phyloP scores from a whole-genome alignment of 2,797 vertebrate genomes.

The Enteromius anoplus region DNA sequence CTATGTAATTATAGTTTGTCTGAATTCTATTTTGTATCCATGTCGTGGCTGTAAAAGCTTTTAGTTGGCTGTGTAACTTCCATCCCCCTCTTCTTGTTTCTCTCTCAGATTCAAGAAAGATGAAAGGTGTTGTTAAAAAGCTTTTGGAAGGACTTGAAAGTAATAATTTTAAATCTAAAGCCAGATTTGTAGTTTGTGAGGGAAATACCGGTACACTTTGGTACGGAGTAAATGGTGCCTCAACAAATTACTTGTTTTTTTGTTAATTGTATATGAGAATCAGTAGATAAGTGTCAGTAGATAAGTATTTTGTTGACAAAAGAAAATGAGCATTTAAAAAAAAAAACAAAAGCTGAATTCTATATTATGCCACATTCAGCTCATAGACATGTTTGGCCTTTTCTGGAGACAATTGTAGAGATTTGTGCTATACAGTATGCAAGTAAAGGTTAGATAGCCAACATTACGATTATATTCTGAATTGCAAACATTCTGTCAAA shows the following conservation, averaged over 20 bases:
- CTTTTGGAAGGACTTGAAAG: constrained; percentile 13
- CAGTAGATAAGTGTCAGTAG: no score
- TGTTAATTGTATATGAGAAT: not conserved
- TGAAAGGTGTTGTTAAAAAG: constrained; percentile 8
- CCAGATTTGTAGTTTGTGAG: not conserved
- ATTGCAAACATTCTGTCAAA: not conserved
- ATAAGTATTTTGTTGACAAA: not conserved
- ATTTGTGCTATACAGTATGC: not conserved
- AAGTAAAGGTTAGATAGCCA: not conserved
- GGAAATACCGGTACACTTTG: not conserved
- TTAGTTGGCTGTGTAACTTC: constrained; percentile 45
- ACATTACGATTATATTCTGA: no score
- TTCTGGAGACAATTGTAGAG: not conserved
- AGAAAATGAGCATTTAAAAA: not conserved
- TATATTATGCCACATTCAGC: not conserved
- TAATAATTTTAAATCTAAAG: not conserved
- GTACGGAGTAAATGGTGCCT: not conserved
- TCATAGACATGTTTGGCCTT: not conserved
- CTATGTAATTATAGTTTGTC: not conserved
- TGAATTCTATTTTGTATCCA: not conserved
- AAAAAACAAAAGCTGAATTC: no score
- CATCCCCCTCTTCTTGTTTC: not conserved
- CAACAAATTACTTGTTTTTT: not conserved
- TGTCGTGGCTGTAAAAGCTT: constrained; percentile 46
- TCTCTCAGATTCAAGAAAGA: not conserved